Conservation (phyloP, 2,113 vertebrate species). For the Sterrhoptilus dennistouni region DNA sequence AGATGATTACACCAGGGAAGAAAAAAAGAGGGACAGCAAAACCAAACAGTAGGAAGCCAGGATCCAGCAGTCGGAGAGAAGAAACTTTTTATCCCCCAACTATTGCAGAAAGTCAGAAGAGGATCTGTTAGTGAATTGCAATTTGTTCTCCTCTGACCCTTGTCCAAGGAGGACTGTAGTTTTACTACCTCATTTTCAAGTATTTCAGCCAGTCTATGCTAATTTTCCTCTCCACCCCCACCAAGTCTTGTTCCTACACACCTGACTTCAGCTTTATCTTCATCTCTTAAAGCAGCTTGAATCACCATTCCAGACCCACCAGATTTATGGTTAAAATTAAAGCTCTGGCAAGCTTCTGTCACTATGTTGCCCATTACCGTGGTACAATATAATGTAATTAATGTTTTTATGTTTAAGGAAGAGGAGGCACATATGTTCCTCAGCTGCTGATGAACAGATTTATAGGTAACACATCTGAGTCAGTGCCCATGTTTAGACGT, state of each 20-base stretch:
- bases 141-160: background rate
- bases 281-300: constrained; percentile 46
- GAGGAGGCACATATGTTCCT: constrained; percentile 66
- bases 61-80: background rate
- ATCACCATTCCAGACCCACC: background rate
- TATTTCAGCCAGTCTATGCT: background rate
- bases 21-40: background rate
- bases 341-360: constrained; percentile 58
- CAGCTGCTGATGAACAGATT: constrained; percentile 66
- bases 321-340: constrained; percentile 70
- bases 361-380: constrained; percentile 22
- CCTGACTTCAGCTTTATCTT: constrained; percentile 43
- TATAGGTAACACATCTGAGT: constrained; percentile 63
- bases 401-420: constrained; percentile 71
- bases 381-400: constrained; percentile 67
- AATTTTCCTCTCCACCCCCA: background rate
- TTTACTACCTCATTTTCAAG: background rate
- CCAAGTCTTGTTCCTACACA: background rate
- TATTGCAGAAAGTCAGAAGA: background rate
- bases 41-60: background rate
- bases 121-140: background rate
- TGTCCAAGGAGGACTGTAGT: background rate
- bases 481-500: constrained; percentile 45
- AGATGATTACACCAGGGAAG: background rate
- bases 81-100: background rate